Percentiles rank a stretch among this genome's conserved stretches.
These are phyloP conservation scores for Clistopyga incitator DNA, from an alignment of 2,888 invertebrate species.

Conservation along the genomic window DNA sequence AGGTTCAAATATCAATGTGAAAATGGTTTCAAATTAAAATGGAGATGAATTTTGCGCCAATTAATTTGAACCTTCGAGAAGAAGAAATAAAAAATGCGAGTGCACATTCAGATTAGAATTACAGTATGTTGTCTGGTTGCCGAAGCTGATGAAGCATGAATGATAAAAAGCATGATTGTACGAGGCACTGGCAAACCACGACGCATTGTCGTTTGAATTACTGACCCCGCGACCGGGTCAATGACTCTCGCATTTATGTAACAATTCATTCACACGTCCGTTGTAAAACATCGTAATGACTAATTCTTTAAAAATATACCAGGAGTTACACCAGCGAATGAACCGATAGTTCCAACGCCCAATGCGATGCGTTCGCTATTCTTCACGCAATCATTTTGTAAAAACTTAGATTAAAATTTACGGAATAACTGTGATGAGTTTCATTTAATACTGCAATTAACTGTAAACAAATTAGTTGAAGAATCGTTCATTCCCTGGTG, in stretches of 20 bases:
- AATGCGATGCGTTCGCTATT: not conserved
- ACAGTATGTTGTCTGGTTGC: not conserved
- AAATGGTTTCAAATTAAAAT: not conserved
- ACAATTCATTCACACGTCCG: slow-evolving; percentile 16
- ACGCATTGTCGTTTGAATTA: slow-evolving; percentile 6
- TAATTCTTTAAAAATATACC: slow-evolving; percentile 3
- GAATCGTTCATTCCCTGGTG: slow-evolving; percentile 1
- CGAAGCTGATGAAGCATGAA: slow-evolving; percentile 37
- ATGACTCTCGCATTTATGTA: not conserved
- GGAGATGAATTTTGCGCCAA: not conserved
- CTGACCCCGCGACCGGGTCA: not conserved
- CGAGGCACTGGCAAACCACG: slow-evolving; percentile 41
- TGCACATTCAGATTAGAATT: slow-evolving; percentile 23
- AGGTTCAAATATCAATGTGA: no score
- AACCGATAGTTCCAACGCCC: not conserved
- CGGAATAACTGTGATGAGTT: not conserved
- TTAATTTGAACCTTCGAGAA: not conserved
- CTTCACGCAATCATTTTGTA: not conserved
- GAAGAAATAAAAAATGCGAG: slow-evolving; percentile 2
- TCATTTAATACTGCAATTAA: not conserved
- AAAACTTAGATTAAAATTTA: slow-evolving; percentile 1
- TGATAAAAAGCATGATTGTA: slow-evolving; percentile 1
- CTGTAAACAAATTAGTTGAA: not conserved
- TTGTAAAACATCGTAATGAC: slow-evolving; percentile 17
- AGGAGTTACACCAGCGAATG: not conserved